Evolutionary conservation across 1,140 invertebrate species (phyloP), one percentile per base, ranked within the genome.

Genomic region (Brachionus rubens): DNA sequence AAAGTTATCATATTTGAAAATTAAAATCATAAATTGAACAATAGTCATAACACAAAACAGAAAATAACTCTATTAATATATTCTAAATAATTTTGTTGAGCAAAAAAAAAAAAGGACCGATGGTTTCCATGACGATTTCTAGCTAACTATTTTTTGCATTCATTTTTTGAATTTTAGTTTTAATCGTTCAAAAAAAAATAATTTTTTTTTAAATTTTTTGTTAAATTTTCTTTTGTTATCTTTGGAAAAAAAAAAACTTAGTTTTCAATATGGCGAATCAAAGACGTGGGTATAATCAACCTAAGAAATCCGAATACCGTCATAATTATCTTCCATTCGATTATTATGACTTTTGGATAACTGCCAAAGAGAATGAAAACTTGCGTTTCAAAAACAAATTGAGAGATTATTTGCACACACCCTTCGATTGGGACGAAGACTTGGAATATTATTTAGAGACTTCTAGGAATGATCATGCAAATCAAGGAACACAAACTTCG

Each of bases 311-410:
- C 19, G 68, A 72, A 72, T 72, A 72, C 21, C 68, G 68, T 6
- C 30, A 48, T 14, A 72, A 72, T 33, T 72, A 30, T 46, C 46
- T 72, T 6, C 68, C 68, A 50, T 72, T 72, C 16, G 68, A 72
- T 46, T 72, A 72, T 16, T 72, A 72, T 41, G 68, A 72, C 46
- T 72, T 72, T 72, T 72, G 68, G 68, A 72, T 48, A 36, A 72
- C 50, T 16, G 68, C 68, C 1, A 72, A 72, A 72, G 68, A 72
- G 30, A 72, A 72, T 40, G 68, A 72, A 40, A 54, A 48, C 16
- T 24, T 72, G 28, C 68, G 68, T 46, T 72, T 72, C 19, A 72
- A 72, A 54, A 72, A 72, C 28, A 72, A 72, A 24, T 16, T 72
- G 10, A 72, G 68, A 52, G 68, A 72, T 48, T 72, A 72, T 72